phyloP scores from a whole-genome alignment of 2,888 invertebrate species.

The Xylophagus ater region DNA sequence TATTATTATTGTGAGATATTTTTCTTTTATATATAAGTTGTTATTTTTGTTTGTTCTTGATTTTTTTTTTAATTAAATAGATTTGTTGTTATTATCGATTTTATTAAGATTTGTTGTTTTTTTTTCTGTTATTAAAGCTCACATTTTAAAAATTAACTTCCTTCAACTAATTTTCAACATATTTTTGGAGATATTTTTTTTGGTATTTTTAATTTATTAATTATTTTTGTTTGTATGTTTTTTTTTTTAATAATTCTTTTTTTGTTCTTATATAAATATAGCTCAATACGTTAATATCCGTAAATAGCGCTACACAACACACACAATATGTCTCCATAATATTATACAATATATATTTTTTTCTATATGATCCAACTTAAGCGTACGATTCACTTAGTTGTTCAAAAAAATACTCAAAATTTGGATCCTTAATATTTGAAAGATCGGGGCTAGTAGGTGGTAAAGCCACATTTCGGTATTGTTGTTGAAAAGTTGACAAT shows the following conservation, averaged over 20 bases:
- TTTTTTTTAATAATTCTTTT: slow-evolving; percentile 1
- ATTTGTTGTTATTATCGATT: not conserved
- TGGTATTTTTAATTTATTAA: not conserved
- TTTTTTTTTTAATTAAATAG: not conserved
- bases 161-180: too few species aligned
- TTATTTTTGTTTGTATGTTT: slow-evolving; percentile 1
- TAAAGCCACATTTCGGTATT: slow-evolving; percentile 43
- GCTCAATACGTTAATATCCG: too few species aligned
- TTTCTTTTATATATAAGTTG: not conserved
- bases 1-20: too few species aligned
- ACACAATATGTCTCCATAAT: slow-evolving; percentile 1
- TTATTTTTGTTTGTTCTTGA: slow-evolving; percentile 1
- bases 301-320: too few species aligned
- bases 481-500: slow-evolving; percentile 55
- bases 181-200: slow-evolving; percentile 2
- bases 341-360: not conserved
- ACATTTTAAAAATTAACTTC: too few species aligned
- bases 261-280: not conserved
- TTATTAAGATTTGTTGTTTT: not conserved
- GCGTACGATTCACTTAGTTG: slow-evolving; percentile 55
- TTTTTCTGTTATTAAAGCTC: too few species aligned
- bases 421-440: slow-evolving; percentile 42
- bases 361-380: slow-evolving; percentile 31
- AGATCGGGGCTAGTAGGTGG: slow-evolving; percentile 35
- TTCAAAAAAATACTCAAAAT: slow-evolving; percentile 51